Evolutionary conservation across 2,888 invertebrate genomes (phyloP), one percentile per base, ranked within the genome.

Genomic region (Dicycla oo): DNA sequence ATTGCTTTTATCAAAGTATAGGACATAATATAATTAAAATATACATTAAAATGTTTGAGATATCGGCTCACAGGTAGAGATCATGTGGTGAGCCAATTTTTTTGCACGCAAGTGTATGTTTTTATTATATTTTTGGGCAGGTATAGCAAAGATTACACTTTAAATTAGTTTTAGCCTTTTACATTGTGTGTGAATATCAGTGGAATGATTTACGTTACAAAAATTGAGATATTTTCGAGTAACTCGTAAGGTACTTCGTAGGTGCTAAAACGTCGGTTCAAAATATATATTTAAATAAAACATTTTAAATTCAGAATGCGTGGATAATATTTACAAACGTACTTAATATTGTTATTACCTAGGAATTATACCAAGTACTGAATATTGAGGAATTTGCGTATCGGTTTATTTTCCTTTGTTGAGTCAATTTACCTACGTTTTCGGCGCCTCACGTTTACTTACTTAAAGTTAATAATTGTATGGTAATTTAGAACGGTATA

Each of bases 401-500:
- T 53, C 20, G n/a, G 26, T n/a, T 40, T 45, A 74, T 54, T 79
- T 76, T 56, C 10, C 10, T 47, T 74, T 75, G 75, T 56, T 7
- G 26, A 23, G 11, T 13, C 23, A 61, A 81, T 80, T 61, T 30
- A 30, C 60, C 3, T 54, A 30, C 60, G 5, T 54, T 43, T 75
- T 4, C 13, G 20, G 30, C 7, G 49, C 15, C 15, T 60, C 65
- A 75, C 58, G 75, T 26, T 53, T 75, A 7, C 5, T 49, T 30
- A 0, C 34, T 34, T 34, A 38, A 58, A 38, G 26, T 23, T 64
- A 18, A 26, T 60, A 80, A 60, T 74, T 75, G 18, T 11, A 51
- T 66, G 60, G 45, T 81, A 76, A 76, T 75, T 80, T 51, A 13
- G 18, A 30, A 56, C 1, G 49, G 43, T 40, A 23, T 30, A 80